Conservation (phyloP, 2,888 invertebrate species). For the Cataglyphis altisquamis region DNA sequence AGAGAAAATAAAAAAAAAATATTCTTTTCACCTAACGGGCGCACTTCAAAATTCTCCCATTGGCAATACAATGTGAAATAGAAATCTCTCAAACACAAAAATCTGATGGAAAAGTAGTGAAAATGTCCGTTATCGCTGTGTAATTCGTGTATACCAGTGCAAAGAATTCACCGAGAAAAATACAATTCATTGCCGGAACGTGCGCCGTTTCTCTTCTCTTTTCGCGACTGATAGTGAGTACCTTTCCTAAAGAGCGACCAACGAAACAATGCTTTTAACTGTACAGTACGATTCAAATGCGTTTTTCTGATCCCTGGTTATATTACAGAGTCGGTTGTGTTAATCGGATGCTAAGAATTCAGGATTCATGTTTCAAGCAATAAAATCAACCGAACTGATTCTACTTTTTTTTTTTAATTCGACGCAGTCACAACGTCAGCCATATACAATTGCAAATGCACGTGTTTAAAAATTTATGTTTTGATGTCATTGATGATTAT, state of each 20-base stretch:
- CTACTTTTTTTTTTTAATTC: constrained; percentile 20
- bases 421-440: not conserved
- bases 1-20: not conserved
- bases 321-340: constrained; percentile 47
- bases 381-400: constrained; percentile 38
- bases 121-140: constrained; percentile 47
- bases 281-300: constrained; percentile 40
- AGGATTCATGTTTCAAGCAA: constrained; percentile 23
- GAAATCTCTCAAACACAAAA: constrained; percentile 3
- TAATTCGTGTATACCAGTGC: constrained; percentile 56
- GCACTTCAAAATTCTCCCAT: not conserved
- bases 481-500: not conserved
- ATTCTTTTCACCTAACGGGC: not conserved
- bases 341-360: constrained; percentile 2
- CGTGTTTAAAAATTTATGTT: not conserved
- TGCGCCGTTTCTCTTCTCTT: constrained; percentile 23
- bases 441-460: not conserved
- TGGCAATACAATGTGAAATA: not conserved
- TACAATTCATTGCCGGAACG: constrained; percentile 56
- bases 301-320: constrained; percentile 30
- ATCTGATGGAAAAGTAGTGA: constrained; percentile 28
- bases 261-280: constrained; percentile 70
- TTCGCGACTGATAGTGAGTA: constrained; percentile 30
- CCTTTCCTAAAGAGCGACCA: constrained; percentile 61
- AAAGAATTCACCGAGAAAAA: constrained; percentile 62